Base-by-base conservation (phyloP, 2,113 vertebrate species). In the Lathamus discolor region DNA sequence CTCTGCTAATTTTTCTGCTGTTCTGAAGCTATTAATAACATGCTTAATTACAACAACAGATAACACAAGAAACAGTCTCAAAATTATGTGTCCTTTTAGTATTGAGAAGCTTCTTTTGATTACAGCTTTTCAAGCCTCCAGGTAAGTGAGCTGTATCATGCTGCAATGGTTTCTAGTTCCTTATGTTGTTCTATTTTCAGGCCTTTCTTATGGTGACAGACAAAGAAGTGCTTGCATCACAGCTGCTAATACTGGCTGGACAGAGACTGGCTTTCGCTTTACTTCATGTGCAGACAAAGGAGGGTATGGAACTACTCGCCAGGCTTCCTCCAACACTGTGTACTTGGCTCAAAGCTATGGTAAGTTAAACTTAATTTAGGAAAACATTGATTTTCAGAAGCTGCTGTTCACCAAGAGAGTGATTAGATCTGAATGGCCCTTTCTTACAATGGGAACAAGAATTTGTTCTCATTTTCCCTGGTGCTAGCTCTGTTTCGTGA, bases 291-390 rank as follows among this genome's bases (percentile, higher is more conserved):
- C 99, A 99, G 97, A 99, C 98, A 0, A 98, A 98, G 83, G 96
- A 99, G 7, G 98, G 99, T 19, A 98, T 99, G 99, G 99, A 99
- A 95, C 97, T 99, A 86, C 98, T 99, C 10, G 98, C 98, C 52
- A 97, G 99, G 55, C 98, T 99, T 37, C 98, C 99, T 3, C 99
- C 99, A 23, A 99, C 98, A 0, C 98, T 99, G 25, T 99, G 99
- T 92, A 99, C 99, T 5, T 99, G 99, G 99, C 98, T 99, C 69
- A 99, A 99, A 94, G 99, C 99, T 5, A 99, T 99, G 99, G 99
- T 99, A 90, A 98, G 97, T 92, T 68, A n/a, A 88, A 37, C 29
- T 67, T 2, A 0, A 17, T 20, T 68, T 52, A 33, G 86, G 67
- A 68, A 39, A 78, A n/a, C 33, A 24, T 31, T 70, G 25, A 7